Base-by-base conservation (phyloP, 2,888 invertebrate genomes). In the Oligia latruncula region DNA sequence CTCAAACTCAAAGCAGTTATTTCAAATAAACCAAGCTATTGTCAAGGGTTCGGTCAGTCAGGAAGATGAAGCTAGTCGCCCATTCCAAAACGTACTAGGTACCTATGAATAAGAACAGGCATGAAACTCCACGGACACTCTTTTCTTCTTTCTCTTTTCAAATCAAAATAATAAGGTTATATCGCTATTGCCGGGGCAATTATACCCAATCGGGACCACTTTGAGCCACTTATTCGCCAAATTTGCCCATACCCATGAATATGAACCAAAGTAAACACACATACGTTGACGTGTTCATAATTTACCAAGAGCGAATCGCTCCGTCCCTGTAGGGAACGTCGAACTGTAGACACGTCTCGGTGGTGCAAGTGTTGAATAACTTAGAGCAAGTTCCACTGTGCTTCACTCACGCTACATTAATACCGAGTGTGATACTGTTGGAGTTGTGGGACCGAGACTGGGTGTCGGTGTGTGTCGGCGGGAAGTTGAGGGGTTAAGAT, bases 341-440 rank as follows among this genome's bases (percentile, higher is more conserved):
- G 82, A 89, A 89, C 79, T 84, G 78, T 68, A 86, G 88, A 86
- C 89, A 86, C 73, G 82, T 84, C 89, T 86, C 80, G 58, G 72
- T 65, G 66, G 83, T 78, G 70, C 72, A 78, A 80, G 78, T 86
- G 83, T 80, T 88, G 90, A 86, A 88, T 88, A 88, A 88, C 85
- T 88, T 86, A 86, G 68, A 71, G 49, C 55, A 88, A 89, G 90
- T 89, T 88, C 68, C 65, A 75, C 84, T 84, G 77, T 74, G 77
- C 75, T 81, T 80, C 67, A 83, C 78, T 81, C 72, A 78, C 72
- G 70, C 81, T 82, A 89, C 82, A 89, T 88, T 89, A 88, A 81
- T 88, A 88, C 60, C 78, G 20, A 77, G 80, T 81, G 70, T 67
- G 78, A 84, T 84, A 89, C 78, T 85, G 83, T 80, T 85, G 85